Percentiles rank a stretch among this genome's conserved stretches.
Conservation (phyloP, 37 sponge, comb jelly and placozoan species). For the Cladorhizidae sp. region DNA sequence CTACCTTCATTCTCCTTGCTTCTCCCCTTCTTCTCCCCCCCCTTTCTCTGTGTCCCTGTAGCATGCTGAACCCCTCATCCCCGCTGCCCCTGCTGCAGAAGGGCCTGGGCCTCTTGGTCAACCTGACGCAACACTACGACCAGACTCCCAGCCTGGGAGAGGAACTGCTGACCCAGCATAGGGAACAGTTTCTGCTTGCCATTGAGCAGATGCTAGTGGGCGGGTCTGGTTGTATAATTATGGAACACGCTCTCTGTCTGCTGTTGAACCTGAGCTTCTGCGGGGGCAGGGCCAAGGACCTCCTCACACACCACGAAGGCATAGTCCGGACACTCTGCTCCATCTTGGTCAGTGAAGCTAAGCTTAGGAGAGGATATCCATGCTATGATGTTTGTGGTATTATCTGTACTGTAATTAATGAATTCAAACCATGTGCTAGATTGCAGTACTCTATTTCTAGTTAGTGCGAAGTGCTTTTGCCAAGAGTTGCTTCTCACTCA, state of each 20-base stretch:
- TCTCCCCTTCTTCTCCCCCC: neutral
- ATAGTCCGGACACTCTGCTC: neutral
- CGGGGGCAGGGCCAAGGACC: slow-evolving; percentile 4
- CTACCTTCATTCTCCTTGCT: neutral
- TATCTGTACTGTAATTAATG: too few species aligned
- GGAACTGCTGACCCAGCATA: slow-evolving; percentile 8
- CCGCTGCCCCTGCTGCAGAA: slow-evolving; percentile 12
- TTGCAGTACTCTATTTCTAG: too few species aligned
- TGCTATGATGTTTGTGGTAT: too few species aligned
- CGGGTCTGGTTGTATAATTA: neutral
- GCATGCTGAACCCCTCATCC: slow-evolving; percentile 7
- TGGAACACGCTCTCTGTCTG: slow-evolving; percentile 46
- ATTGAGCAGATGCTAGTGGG: slow-evolving; percentile 14
- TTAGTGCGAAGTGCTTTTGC: too few species aligned
- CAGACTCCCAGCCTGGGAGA: neutral
- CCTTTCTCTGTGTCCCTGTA: neutral
- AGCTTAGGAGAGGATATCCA: too few species aligned
- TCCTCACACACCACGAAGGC: neutral
- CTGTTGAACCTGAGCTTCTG: slow-evolving; percentile 39
- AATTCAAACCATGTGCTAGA: too few species aligned
- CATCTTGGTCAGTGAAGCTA: slow-evolving; percentile 22
- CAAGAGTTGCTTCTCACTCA: too few species aligned
- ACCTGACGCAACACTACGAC: slow-evolving; percentile 12
- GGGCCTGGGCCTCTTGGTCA: slow-evolving; percentile 39
- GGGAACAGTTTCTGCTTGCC: neutral